phyloP scores from a whole-genome alignment of 2,113 vertebrate species.

The Genyomyrus donnyi region DNA sequence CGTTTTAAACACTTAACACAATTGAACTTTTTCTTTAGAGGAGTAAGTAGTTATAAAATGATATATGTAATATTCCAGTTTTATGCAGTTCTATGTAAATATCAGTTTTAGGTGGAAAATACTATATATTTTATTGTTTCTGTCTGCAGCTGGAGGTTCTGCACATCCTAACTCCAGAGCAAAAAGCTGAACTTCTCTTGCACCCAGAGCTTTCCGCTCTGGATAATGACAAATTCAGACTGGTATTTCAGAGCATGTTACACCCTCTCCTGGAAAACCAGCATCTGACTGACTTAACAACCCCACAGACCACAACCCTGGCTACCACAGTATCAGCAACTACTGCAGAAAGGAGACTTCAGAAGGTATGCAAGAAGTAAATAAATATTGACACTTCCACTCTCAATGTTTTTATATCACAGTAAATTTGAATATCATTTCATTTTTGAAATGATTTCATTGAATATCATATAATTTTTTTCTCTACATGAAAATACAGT shows the following conservation, averaged over 20 bases:
- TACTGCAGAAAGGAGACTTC: background rate
- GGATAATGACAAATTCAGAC: constrained; percentile 42
- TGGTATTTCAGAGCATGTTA: constrained; percentile 54
- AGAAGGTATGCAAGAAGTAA: background rate
- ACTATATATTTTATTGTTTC: background rate
- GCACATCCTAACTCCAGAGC: constrained; percentile 50
- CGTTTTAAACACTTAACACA: constrained; percentile 51
- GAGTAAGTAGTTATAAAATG: constrained; percentile 46
- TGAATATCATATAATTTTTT: background rate
- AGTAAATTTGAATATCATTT: background rate
- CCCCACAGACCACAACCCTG: background rate
- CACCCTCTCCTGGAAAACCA: constrained; percentile 14
- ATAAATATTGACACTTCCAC: background rate
- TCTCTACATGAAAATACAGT: background rate
- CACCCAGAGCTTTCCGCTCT: constrained; percentile 41
- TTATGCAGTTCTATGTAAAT: too few species aligned
- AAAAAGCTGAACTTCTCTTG: constrained; percentile 58
- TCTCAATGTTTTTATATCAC: background rate
- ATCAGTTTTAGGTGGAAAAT: background rate
- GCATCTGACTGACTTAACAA: background rate
- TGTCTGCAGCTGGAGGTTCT: constrained; percentile 58
- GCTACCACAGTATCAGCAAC: background rate
- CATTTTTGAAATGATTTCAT: background rate
- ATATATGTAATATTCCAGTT: background rate
- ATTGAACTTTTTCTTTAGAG: constrained; percentile 57